Base-by-base conservation (phyloP, 2,888 invertebrate genomes). In the Temnothorax unifasciatus region DNA sequence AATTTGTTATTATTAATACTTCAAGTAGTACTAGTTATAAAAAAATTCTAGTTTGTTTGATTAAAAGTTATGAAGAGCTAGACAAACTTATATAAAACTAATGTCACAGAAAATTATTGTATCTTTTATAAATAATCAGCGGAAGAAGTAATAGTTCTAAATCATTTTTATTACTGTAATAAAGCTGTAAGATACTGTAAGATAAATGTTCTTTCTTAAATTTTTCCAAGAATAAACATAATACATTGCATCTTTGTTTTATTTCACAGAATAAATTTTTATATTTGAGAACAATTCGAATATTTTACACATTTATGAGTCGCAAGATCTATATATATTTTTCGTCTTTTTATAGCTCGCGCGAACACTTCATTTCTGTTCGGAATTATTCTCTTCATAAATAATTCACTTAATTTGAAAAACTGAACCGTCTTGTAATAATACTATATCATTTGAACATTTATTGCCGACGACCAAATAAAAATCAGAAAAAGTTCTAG, bases 81-180 rank as follows among this genome's bases (percentile, higher is more conserved):
- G 3, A 54, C n/a, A 21, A 54, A 21, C 21, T 54, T 54, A 52
- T 52, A 52, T n/a, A 21, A 59, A 59, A 34, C 2, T 25, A 25
- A 57, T 25, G 13, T 18, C 8, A 59, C 0, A 59, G 8, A 59
- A 59, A 59, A 59, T 25, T 57, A 59, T 59, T 29, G 29, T 29
- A 29, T 25, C 1, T 25, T 63, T 41, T 6, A 44, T 21, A 41
- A 63, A 41, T 63, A 41, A 64, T 41, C 15, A 38, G n/a, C 4
- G 21, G 21, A 21, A 41, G 1, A 1, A 44, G 13, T 41, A 41
- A 41, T 34, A 34, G 34, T 34, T 64, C 3, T 41, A 34, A 41
- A 38, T 59, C 6, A 13, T 64, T 64, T 21, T 41, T 64, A 64
- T 64, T 64, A 63, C 5, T 63, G 5, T 63, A 63, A 38, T 63